Evolutionary conservation across 2,888 invertebrate genomes (phyloP).

Genomic region (Orchesellides sinensis): DNA sequence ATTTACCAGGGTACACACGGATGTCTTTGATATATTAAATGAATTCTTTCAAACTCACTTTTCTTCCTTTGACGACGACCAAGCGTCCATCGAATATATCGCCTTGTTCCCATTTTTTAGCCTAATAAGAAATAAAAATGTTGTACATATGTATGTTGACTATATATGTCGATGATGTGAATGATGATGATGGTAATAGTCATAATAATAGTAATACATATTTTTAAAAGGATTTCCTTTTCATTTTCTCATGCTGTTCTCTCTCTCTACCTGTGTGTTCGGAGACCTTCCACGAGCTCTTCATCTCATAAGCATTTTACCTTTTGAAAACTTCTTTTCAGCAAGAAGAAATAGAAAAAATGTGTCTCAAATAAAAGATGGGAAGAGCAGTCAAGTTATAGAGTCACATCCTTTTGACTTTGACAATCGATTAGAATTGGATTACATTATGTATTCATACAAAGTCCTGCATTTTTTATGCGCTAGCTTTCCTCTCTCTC

Average conservation of each 20-base stretch:
- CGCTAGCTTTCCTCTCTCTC: slow-evolving; percentile 11
- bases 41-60: no score
- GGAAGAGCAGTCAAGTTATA: slow-evolving; percentile 9
- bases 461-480: slow-evolving; percentile 54
- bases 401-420: slow-evolving; percentile 62
- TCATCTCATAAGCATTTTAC: no score
- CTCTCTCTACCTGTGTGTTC: slow-evolving; percentile 1
- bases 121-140: no score
- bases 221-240: slow-evolving; percentile 57
- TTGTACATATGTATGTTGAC: no score
- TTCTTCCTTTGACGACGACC: no score
- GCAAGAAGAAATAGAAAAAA: not conserved
- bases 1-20: no score
- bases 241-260: slow-evolving; percentile 52
- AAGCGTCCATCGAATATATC: no score
- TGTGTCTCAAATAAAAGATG: not conserved
- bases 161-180: no score
- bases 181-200: no score
- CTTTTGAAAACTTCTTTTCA: not conserved
- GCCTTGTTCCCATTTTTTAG: no score
- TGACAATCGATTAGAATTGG: slow-evolving; percentile 68
- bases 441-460: slow-evolving; percentile 63
- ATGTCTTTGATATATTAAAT: no score
- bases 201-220: slow-evolving; percentile 11
- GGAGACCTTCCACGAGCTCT: no score